phyloP scores from a whole-genome alignment of 2,797 vertebrate species.

The Enteromius trimaculatus region DNA sequence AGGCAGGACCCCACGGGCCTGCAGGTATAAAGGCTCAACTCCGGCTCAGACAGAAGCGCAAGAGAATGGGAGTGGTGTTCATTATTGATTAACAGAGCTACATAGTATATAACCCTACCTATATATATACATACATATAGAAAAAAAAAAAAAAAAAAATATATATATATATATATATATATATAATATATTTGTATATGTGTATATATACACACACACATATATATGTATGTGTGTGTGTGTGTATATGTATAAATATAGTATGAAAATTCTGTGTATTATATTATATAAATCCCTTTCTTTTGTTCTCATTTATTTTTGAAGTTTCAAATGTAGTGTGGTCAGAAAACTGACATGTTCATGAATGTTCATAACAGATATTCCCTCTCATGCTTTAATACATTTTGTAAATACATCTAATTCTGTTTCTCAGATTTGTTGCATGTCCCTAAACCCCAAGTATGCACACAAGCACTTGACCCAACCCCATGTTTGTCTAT shows the following conservation, averaged over 20 bases:
- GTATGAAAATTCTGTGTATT: too few species aligned
- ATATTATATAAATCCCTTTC: slow-evolving; percentile 7
- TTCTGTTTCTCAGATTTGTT: slow-evolving; percentile 8
- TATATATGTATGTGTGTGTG: too few species aligned
- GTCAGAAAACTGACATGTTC: neutral
- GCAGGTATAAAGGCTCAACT: slow-evolving; percentile 83
- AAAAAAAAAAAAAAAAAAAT: too few species aligned
- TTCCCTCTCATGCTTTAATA: slow-evolving; percentile 26
- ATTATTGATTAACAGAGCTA: slow-evolving; percentile 56
- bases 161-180: too few species aligned
- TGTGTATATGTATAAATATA: too few species aligned
- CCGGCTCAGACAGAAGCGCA: slow-evolving; percentile 69
- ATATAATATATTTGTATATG: too few species aligned
- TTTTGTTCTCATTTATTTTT: neutral
- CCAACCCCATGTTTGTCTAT: slow-evolving; percentile 46
- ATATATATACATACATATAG: too few species aligned
- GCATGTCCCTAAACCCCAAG: slow-evolving; percentile 32
- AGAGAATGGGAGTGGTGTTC: slow-evolving; percentile 74
- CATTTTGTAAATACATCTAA: slow-evolving; percentile 29
- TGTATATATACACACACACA: too few species aligned
- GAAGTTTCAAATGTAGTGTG: neutral
- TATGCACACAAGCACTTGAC: slow-evolving; percentile 50
- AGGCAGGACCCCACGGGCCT: slow-evolving; percentile 81
- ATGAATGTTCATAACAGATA: slow-evolving; percentile 18
- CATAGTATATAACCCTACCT: slow-evolving; percentile 9